Evolutionary conservation across 2,113 vertebrate species (phyloP), one percentile per base, ranked within the genome.

Genomic region (Syngnathoides biaculeatus): DNA sequence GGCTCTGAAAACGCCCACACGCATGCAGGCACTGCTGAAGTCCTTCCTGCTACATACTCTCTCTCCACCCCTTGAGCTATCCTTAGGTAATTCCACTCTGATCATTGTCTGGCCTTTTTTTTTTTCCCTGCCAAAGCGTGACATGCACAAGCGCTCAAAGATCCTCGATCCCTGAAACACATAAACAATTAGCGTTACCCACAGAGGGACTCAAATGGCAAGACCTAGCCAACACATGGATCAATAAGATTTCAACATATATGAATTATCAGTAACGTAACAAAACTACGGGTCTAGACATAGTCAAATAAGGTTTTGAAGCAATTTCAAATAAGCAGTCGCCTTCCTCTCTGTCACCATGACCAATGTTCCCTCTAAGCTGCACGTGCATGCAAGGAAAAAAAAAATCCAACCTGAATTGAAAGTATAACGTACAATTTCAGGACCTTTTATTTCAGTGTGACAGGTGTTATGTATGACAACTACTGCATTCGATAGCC

Each of bases 1-100:
- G 67, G 59, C 64, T 74, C 52, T 76, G 56, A 71, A 56, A 72
- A 77, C 74, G 69, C 79, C 77, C 72, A 81, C 72, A 70, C 35
- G 56, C 70, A 24, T 45, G 0, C 61, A 60, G 56, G 35, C 50
- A 62, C 53, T 58, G 52, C 53, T 52, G 57, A 74, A 70, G 30
- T 61, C 56, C 30, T 52, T 56, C 65, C 68, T 80, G 47, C 60
- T 74, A 14, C 56, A 39, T 42, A 47, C 19, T 26, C 26, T 69
- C 26, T 69, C 64, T 56, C 63, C 58, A 6, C 63, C 72, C 15
- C n/a, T 57, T 2, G 40, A n/a, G 59, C 62, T 67, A 42, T 78
- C 50, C 48, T 58, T 52, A 72, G 63, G 72, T 68, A 24, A 58
- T 73, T 56, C 66, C 68, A 56, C 19, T n/a, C 66, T 53, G 48